A percentile compares a stretch with the other conserved stretches of the same genome.
phyloP scores from a whole-genome alignment of 2,113 vertebrate species.

The Phyllopteryx taeniolatus region DNA sequence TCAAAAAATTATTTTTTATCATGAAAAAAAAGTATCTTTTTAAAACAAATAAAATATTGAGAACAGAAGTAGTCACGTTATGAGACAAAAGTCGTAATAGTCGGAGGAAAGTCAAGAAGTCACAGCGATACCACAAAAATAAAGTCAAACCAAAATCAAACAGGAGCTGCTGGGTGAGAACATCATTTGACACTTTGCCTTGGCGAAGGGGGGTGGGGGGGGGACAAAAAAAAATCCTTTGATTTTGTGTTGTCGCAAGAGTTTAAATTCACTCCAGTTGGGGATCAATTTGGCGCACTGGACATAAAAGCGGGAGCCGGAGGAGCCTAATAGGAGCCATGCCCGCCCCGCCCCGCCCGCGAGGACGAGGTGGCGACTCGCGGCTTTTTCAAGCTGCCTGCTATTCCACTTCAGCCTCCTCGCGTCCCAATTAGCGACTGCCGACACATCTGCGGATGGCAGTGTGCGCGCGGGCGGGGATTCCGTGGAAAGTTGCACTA shows the following conservation, averaged over 20 bases:
- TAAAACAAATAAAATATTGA: not conserved
- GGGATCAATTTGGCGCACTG: slow-evolving; percentile 69
- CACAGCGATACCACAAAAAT: not conserved
- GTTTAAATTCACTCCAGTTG: slow-evolving; percentile 71
- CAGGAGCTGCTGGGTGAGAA: slow-evolving; percentile 51
- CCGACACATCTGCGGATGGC: slow-evolving; percentile 48
- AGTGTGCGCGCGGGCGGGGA: slow-evolving; percentile 23
- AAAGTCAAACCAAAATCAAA: not conserved
- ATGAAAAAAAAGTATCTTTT: too few relatives aligned
- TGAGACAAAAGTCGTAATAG: not conserved
- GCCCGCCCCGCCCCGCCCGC: slow-evolving; percentile 34
- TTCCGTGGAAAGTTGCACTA: not conserved
- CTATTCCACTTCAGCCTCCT: slow-evolving; percentile 77
- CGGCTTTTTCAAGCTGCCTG: slow-evolving; percentile 55
- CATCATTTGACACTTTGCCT: slow-evolving; percentile 48
- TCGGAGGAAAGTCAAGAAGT: not conserved
- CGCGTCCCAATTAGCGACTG: slow-evolving; percentile 70
- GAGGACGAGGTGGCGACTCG: slow-evolving; percentile 40
- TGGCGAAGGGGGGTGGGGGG: not conserved
- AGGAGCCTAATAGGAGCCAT: slow-evolving; percentile 76
- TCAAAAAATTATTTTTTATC: too few relatives aligned
- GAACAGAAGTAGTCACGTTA: too few relatives aligned
- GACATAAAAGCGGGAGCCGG: slow-evolving; percentile 76
- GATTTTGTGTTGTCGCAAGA: slow-evolving; percentile 63
- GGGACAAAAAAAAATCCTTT: slow-evolving; percentile 57